Conservation (phyloP, 1,140 invertebrate species). For the Aradophagus sp. region DNA sequence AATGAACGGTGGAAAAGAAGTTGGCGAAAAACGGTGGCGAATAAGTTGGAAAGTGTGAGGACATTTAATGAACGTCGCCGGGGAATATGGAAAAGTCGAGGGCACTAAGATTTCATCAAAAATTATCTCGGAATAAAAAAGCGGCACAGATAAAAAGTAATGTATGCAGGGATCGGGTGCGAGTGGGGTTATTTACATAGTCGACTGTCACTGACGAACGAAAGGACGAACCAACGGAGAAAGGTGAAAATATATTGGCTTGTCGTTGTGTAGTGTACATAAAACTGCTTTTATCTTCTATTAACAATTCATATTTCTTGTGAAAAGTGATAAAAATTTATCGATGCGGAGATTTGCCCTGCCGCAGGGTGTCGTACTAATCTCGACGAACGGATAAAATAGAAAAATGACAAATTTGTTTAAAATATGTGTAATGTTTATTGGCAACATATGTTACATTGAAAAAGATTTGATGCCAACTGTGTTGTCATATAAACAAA, state of each 20-base stretch:
- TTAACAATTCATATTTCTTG: constrained; percentile 75
- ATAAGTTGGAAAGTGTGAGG: constrained; percentile 43
- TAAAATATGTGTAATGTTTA: too few species aligned
- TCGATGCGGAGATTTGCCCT: constrained; percentile 64
- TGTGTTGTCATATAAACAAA: too few species aligned
- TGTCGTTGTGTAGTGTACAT: constrained; percentile 72
- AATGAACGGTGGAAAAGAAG: constrained; percentile 4
- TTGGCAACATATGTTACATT: too few species aligned
- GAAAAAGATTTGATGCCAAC: too few species aligned
- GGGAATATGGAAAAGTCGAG: constrained; percentile 55
- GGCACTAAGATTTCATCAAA: constrained; percentile 68
- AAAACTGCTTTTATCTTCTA: constrained; percentile 75
- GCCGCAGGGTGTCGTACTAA: constrained; percentile 24
- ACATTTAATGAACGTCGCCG: constrained; percentile 60
- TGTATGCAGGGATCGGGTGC: constrained; percentile 65
- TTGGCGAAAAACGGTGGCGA: constrained; percentile 23
- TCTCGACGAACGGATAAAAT: too few species aligned
- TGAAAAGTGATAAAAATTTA: constrained; percentile 71
- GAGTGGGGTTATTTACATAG: constrained; percentile 65
- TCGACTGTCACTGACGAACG: constrained; percentile 48
- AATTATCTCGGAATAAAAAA: constrained; percentile 70
- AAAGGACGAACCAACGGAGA: constrained; percentile 36
- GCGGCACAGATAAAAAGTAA: constrained; percentile 73
- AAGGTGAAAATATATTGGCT: constrained; percentile 68
- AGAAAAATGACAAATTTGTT: too few species aligned